These are phyloP conservation scores for Cynopterus sphinx DNA, from an alignment of 2,797 vertebrate genomes.

Conservation along the genomic window DNA sequence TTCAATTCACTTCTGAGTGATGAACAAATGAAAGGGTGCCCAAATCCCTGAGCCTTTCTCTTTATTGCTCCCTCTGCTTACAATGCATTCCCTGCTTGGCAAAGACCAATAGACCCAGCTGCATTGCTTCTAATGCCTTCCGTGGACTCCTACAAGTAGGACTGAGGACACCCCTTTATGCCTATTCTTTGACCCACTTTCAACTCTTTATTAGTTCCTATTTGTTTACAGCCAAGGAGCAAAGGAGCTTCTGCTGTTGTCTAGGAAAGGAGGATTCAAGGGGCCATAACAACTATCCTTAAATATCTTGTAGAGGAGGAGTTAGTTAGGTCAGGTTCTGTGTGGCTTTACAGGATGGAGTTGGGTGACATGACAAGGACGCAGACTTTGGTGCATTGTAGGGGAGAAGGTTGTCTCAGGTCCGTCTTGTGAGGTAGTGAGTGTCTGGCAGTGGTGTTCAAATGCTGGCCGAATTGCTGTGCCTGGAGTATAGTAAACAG, in stretches of 20 bases:
- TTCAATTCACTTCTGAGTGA: not conserved
- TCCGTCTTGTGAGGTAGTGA: not conserved
- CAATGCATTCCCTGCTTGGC: not conserved
- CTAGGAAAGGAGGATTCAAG: not conserved
- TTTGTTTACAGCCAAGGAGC: not conserved
- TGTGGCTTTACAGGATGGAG: not conserved
- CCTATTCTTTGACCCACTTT: not conserved
- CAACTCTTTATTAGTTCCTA: not conserved
- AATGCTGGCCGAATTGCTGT: not conserved
- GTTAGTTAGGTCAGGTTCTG: not conserved
- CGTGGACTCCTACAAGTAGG: not conserved
- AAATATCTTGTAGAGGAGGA: not conserved
- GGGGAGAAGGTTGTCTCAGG: not conserved
- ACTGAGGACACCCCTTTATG: not conserved
- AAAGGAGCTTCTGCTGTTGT: not conserved
- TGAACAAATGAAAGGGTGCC: not conserved
- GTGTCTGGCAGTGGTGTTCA: not conserved
- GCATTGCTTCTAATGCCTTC: not conserved
- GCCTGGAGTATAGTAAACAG: not conserved
- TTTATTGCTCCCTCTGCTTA: not conserved
- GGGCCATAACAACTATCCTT: not conserved
- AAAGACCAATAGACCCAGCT: not conserved
- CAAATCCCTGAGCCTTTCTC: not conserved
- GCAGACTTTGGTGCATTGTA: not conserved
- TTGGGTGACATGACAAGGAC: not conserved